Evolutionary conservation across 2,797 vertebrate species (phyloP), one percentile per base, ranked within the genome.

Genomic region (Enteromius unitaeniatus): DNA sequence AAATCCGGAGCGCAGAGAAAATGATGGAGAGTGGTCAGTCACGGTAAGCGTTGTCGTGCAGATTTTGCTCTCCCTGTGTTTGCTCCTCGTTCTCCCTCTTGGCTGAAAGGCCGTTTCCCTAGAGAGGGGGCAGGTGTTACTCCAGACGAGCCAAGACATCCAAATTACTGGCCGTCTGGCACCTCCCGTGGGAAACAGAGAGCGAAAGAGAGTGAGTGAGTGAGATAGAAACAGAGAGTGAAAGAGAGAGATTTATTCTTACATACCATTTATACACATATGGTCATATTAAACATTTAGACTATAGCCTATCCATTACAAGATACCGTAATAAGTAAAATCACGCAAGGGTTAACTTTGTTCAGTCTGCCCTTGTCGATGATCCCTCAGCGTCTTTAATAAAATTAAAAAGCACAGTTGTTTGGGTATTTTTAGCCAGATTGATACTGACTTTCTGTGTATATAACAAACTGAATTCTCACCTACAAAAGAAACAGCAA

Each of bases 91-190:
- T 68, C 76, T 85, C 83, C 76, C 87, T 85, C 89, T 87, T 86
- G 95, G 95, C 95, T 95, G 94, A 95, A 94, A 95, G 93, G 94
- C 91, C 8, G 84, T 95, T 87, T 88, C 95, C 97, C 97, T 94
- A 95, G 95, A 97, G 97, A 97, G 96, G 97, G 96, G 97, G 97
- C 97, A 99, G 97, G 97, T 99, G 97, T 97, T 98, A 96, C 96
- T 97, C 96, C 96, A 99, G 97, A 97, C 97, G 96, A 99, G 97
- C 96, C 97, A 97, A 98, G 96, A 97, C 97, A 99, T 98, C 97
- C 97, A 98, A 98, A 99, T 99, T 98, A 99, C 96, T 96, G 96
- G 96, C 97, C 96, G 97, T 98, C 97, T 98, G 97, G 96, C 94
- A 96, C 96, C 97, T 98, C 97, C 96, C 95, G 95, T 97, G 97